Evolutionary conservation across 92 coral and sea anemone species (phyloP), one percentile per base, ranked within the genome.

Genomic region (Galaxea fascicularis): DNA sequence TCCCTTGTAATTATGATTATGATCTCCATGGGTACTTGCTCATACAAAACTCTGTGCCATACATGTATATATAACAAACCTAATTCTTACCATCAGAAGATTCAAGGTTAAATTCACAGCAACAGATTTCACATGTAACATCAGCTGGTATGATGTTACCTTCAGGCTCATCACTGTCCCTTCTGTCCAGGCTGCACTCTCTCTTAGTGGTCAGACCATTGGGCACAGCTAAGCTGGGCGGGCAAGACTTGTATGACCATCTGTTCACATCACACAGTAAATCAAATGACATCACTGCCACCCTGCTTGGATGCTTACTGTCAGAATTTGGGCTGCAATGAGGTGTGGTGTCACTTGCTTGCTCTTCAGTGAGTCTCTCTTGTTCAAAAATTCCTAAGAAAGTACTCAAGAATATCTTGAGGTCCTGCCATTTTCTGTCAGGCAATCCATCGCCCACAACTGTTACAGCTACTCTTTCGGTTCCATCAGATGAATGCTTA

Each of bases 231-330:
- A 70, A 60, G 22, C 70, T 56, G 0, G 59, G 77, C 22, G 18
- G 11, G 35, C 35, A 68, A 30, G 59, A 17, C 58, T 74, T 66
- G 82, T n/a, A 21, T 16, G 78, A 39, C 88, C 91, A 76, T 21
- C 44, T 16, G 57, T 82, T 74, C 14, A 83, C 24, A 24, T 76
- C 69, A 44, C 27, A 73, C n/a, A 88, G 25, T 51, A 88, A 59
- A 75, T 82, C 88, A 76, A 74, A 88, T 29, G 91, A 27, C 74
- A 88, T 73, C 39, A 74, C 78, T 27, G 88, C 86, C 47, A 73
- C 65, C 62, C 79, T 88, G 18, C 30, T 2, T 3, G 21, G 25
- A 15, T 35, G 15, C 10, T 25, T 18, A 39, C 6, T 14, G 6
- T 27, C 20, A 31, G 78, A 15, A 28, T 6, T 18, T 71, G 65